Evolutionary conservation across 2,797 vertebrate species (phyloP).

Genomic region (Numenius phaeopus): DNA sequence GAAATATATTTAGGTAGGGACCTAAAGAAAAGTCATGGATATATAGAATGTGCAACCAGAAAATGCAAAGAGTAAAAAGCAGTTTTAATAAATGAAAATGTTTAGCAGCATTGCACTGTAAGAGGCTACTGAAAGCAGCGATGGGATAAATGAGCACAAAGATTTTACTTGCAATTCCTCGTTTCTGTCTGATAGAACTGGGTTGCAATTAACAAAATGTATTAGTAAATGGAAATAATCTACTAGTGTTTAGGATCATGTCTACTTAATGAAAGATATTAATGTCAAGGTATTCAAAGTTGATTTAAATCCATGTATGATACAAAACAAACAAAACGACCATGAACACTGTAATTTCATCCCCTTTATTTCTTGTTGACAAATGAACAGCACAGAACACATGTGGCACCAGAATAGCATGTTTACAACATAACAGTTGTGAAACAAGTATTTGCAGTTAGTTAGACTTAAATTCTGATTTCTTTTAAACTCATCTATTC

Average conservation of each 20-base stretch:
- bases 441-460: conserved; percentile 30
- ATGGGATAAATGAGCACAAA: not conserved
- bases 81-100: conserved; percentile 28
- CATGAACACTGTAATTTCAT: conserved; percentile 6
- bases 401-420: not conserved
- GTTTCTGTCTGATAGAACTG: not conserved
- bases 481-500: not conserved
- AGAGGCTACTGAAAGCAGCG: conserved; percentile 1
- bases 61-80: conserved; percentile 56
- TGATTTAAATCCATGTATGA: not conserved
- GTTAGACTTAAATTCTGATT: conserved; percentile 33
- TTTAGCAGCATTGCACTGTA: conserved; percentile 39
- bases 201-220: not conserved
- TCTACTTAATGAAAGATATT: not conserved
- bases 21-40: conserved; percentile 22
- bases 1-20: not conserved
- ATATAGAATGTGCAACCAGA: conserved; percentile 30
- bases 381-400: conserved; percentile 36
- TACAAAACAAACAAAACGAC: not conserved
- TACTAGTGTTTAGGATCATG: conserved; percentile 3
- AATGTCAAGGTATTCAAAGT: not conserved
- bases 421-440: conserved; percentile 3
- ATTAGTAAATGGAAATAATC: conserved; percentile 52
- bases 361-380: conserved; percentile 29
- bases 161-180: conserved; percentile 2